phyloP scores from a whole-genome alignment of 2,797 vertebrate genomes.

The Todus mexicanus region DNA sequence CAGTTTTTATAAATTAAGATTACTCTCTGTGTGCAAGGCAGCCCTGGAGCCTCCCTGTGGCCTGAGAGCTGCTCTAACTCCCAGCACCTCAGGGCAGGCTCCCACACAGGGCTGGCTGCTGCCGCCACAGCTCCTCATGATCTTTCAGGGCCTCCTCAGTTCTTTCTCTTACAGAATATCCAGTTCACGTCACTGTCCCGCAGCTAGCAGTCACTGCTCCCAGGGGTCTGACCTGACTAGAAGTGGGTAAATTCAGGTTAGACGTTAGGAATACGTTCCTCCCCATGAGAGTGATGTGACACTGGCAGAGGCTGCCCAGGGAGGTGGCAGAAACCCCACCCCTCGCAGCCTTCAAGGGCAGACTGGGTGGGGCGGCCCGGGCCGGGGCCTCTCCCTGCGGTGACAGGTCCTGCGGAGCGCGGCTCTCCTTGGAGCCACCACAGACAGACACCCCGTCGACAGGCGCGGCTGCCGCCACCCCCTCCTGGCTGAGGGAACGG shows the following conservation, averaged over 20 bases:
- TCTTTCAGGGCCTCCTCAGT: not conserved
- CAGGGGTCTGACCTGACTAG: not conserved
- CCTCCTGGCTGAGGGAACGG: not conserved
- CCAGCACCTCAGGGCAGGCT: fast-evolving
- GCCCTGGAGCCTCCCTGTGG: fast-evolving
- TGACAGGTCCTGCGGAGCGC: not conserved
- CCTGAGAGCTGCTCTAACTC: too few relatives aligned
- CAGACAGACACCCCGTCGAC: too few relatives aligned
- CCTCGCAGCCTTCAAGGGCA: too few relatives aligned
- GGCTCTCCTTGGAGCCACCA: too few relatives aligned
- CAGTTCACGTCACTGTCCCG: fast-evolving
- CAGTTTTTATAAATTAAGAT: fast-evolving
- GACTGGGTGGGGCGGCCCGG: too few relatives aligned
- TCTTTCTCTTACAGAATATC: too few relatives aligned
- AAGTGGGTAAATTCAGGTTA: too few relatives aligned
- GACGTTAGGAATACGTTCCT: too few relatives aligned
- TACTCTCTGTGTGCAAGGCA: too few relatives aligned
- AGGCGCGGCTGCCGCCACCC: not conserved
- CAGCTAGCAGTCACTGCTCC: not conserved
- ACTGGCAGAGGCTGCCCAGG: too few relatives aligned
- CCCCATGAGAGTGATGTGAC: too few relatives aligned
- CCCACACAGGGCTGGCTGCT: fast-evolving
- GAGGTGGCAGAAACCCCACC: too few relatives aligned
- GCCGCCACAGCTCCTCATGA: fast-evolving
- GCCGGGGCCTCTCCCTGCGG: not conserved